Percentiles rank a stretch among this genome's conserved stretches.
These are phyloP conservation scores for Elephantulus edwardii DNA, from an alignment of 2,113 vertebrate genomes.

Conservation along the genomic window DNA sequence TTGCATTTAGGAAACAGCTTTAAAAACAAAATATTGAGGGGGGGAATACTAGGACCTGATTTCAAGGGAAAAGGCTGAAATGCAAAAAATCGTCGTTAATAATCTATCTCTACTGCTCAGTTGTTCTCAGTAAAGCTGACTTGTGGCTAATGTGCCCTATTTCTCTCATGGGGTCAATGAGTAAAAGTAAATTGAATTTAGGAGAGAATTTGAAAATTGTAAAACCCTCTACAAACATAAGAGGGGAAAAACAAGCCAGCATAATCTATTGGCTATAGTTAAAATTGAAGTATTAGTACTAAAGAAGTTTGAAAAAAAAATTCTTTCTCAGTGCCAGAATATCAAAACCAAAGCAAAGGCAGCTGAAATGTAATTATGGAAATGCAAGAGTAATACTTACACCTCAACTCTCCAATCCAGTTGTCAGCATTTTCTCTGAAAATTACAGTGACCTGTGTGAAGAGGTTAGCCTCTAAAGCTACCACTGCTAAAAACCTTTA, in stretches of 20 bases:
- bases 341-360: not conserved
- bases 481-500: constrained; percentile 19
- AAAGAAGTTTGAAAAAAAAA: not conserved
- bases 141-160: not conserved
- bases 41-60: not conserved
- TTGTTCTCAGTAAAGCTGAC: not conserved
- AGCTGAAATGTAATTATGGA: constrained; percentile 12
- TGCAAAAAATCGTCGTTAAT: not conserved
- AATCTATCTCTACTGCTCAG: not conserved
- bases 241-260: constrained; percentile 23
- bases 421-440: constrained; percentile 59
- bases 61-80: constrained; percentile 14
- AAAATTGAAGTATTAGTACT: constrained; percentile 1
- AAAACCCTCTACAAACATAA: not conserved
- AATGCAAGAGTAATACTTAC: accelerated
- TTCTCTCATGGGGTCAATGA: not conserved
- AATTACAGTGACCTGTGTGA: constrained; percentile 44
- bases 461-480: constrained; percentile 25
- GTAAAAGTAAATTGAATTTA: not conserved
- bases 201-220: not conserved
- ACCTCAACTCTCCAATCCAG: not conserved
- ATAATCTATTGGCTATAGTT: constrained; percentile 1
- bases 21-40: constrained; percentile 28
- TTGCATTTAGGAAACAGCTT: constrained; percentile 59
- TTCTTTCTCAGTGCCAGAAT: not conserved